Evolutionary conservation across 2,797 vertebrate genomes (phyloP), one percentile per base, ranked within the genome.

Genomic region (Delichon dasypus): DNA sequence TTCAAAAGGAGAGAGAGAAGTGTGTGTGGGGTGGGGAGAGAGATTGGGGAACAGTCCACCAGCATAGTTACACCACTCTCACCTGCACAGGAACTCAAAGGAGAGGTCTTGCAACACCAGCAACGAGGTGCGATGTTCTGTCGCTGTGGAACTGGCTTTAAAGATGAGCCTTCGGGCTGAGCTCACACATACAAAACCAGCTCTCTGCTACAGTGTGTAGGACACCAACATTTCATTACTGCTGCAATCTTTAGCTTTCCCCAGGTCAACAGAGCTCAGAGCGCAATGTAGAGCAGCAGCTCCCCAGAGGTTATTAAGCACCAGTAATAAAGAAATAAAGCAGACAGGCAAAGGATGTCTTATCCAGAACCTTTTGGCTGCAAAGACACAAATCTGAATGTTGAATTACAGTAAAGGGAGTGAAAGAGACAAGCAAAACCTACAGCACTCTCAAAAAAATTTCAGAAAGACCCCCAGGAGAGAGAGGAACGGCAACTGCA

Each of bases 281-380:
- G 68, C 5, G 6, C 0, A 0, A 74, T 10, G 30, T 72, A 88
- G 85, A 89, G 57, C 93, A 66, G 68, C 76, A 84, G 66, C 40
- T 78, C 89, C 61, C 55, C 47, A 45, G 70, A 80, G 81, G 62
- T 4, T 75, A 70, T 64, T 85, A 75, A 73, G 68, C 70, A 88
- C 40, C 44, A 81, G 89, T 75, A 96, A 57, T 70, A 88, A 89
- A 94, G 87, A 92, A 95, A 94, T 62, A 88, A 89, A 93, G 73
- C 85, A 95, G 92, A 89, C 51, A 4, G 21, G 61, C 68, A 85
- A 85, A 89, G 54, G 81, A 94, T 77, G 58, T 77, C 78, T 88
- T 77, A 74, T 87, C 72, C 81, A 94, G 84, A 93, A 74, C n/a
- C 26, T 92, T 83, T 75, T 92, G 87, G 82, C 92, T 88, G 62